A percentile compares a stretch with the other conserved stretches of the same genome.
These are phyloP conservation scores for Podarcis siculus DNA, from an alignment of 2,797 vertebrate genomes.

Conservation along the genomic window DNA sequence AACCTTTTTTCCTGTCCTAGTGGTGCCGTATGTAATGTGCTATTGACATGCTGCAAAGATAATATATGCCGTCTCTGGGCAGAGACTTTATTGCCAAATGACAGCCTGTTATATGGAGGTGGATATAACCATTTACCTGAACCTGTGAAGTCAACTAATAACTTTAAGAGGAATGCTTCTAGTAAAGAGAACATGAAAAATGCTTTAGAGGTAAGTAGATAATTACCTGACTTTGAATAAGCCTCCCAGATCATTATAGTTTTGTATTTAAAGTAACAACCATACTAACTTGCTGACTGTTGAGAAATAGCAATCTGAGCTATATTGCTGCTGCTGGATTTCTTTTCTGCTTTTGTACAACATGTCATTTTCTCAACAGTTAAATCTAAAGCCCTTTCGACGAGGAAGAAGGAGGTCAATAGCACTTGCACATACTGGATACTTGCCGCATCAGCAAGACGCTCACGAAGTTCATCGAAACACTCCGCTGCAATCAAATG, in stretches of 20 bases:
- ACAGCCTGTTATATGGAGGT: constrained; percentile 87
- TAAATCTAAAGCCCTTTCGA: constrained; percentile 85
- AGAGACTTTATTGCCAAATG: constrained; percentile 95
- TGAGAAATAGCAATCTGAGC: constrained; percentile 16
- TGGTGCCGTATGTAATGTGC: constrained; percentile 92
- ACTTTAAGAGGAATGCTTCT: constrained; percentile 81
- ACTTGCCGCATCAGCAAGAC: constrained; percentile 87
- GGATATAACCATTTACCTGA: constrained; percentile 80
- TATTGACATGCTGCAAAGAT: constrained; percentile 98
- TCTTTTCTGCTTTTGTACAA: not conserved
- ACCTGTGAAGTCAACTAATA: constrained; percentile 74
- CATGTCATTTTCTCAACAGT: constrained; percentile 72
- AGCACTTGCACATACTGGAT: constrained; percentile 86
- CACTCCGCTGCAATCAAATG: constrained; percentile 85
- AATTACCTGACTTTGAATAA: not conserved
- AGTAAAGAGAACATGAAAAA: constrained; percentile 81
- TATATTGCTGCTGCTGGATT: not conserved
- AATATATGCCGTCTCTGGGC: constrained; percentile 97
- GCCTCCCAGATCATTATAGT: not conserved
- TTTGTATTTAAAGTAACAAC: not conserved
- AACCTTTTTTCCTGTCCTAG: constrained; percentile 75
- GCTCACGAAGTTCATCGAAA: constrained; percentile 87
- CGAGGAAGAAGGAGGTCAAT: constrained; percentile 81
- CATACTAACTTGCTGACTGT: constrained; percentile 3
- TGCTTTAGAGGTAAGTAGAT: constrained; percentile 84